These are phyloP conservation scores for Ctenochaetus hawaiiensis DNA, from an alignment of 2,797 vertebrate species.

Conservation along the genomic window DNA sequence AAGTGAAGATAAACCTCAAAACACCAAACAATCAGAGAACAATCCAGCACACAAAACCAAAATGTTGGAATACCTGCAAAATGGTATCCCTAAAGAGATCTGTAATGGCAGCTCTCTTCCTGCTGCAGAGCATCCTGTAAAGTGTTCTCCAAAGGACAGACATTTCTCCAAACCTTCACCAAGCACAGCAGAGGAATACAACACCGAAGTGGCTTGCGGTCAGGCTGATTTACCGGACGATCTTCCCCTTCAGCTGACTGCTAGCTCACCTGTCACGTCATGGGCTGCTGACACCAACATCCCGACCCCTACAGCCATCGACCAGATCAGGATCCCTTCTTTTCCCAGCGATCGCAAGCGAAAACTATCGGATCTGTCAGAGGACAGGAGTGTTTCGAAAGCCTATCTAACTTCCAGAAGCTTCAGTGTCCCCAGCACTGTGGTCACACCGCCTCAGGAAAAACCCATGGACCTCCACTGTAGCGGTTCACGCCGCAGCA, in stretches of 20 bases:
- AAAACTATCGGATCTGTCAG: constrained; percentile 88
- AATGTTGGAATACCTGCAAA: constrained; percentile 70
- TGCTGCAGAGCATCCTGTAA: constrained; percentile 74
- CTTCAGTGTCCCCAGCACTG: constrained; percentile 88
- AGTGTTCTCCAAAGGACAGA: constrained; percentile 82
- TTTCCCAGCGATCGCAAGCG: constrained; percentile 89
- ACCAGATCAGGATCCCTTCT: constrained; percentile 79
- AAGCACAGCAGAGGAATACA: constrained; percentile 85
- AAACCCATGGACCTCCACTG: constrained; percentile 88
- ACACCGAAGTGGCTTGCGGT: constrained; percentile 84
- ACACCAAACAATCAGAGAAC: constrained; percentile 65
- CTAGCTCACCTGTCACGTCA: constrained; percentile 86
- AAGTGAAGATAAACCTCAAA: constrained; percentile 77
- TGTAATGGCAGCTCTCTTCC: constrained; percentile 69
- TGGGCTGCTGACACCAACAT: constrained; percentile 81
- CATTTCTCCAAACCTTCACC: constrained; percentile 83
- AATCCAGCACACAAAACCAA: constrained; percentile 73
- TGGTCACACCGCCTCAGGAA: constrained; percentile 81
- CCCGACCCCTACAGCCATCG: constrained; percentile 59
- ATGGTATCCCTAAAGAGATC: constrained; percentile 73
- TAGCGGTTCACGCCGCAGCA: constrained; percentile 55
- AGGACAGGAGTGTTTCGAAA: constrained; percentile 87
- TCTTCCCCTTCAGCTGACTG: constrained; percentile 91
- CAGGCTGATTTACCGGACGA: constrained; percentile 79
- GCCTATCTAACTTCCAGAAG: constrained; percentile 88